Percentiles rank a stretch among this genome's conserved stretches.
Conservation (phyloP, 2,113 vertebrate genomes). For the Verasper variegatus region DNA sequence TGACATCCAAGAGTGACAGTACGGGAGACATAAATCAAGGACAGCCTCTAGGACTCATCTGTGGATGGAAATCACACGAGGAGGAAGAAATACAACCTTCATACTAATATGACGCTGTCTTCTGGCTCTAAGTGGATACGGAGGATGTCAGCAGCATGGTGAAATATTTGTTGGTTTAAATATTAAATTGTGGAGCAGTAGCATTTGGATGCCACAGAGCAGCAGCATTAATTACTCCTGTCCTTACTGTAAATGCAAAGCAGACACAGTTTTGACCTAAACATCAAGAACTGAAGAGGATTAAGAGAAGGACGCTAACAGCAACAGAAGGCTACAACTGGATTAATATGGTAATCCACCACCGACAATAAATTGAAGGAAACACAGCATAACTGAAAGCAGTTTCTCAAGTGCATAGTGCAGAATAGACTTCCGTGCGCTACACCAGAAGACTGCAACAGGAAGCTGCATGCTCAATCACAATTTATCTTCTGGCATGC, state of each 20-base stretch:
- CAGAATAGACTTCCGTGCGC: constrained; percentile 16
- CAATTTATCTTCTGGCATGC: constrained; percentile 13
- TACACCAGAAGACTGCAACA: constrained; percentile 23
- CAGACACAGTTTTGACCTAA: neutral
- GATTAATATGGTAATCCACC: neutral
- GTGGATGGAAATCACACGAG: neutral
- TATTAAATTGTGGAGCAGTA: neutral
- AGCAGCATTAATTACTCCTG: neutral
- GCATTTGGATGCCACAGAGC: neutral
- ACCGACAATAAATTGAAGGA: constrained; percentile 15
- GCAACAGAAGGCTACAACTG: neutral
- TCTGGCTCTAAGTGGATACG: neutral
- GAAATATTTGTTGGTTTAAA: neutral
- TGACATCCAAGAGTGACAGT: too few relatives aligned
- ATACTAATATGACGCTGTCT: neutral
- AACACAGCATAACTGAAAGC: neutral
- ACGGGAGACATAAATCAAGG: neutral
- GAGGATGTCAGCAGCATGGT: neutral
- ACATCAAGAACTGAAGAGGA: neutral
- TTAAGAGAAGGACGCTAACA: neutral
- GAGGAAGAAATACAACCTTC: neutral
- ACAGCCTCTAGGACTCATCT: neutral
- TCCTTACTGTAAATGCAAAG: neutral
- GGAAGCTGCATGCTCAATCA: constrained; percentile 49
- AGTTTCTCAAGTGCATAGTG: constrained; percentile 2